phyloP scores from a whole-genome alignment of 30 jellyfish, hydroid and myxozoan genomes.

The Pseudorhiza aurosa region DNA sequence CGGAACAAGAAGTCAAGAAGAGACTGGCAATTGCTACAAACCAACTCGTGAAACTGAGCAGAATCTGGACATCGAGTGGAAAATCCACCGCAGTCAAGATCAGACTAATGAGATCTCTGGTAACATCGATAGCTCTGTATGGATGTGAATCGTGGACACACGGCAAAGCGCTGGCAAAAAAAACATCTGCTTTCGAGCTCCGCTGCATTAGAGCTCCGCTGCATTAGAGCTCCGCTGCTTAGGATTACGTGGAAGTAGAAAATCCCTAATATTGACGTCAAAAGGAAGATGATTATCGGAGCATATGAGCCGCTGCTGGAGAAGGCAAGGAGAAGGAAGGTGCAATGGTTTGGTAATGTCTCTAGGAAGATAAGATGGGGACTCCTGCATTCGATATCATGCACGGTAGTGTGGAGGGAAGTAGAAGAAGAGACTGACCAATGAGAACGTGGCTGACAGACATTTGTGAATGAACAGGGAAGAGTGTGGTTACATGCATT shows the following conservation, averaged over 20 bases:
- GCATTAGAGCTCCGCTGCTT: constrained; percentile 34
- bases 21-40: constrained; percentile 48
- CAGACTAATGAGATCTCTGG: too few species aligned
- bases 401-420: too few species aligned
- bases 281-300: constrained; percentile 4
- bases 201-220: constrained; percentile 44
- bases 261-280: constrained; percentile 14
- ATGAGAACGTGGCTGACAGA: too few species aligned
- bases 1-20: constrained; percentile 1
- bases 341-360: too few species aligned
- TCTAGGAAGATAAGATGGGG: too few species aligned
- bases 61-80: constrained; percentile 41
- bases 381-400: too few species aligned
- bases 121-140: constrained; percentile 29
- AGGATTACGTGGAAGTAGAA: constrained; percentile 34
- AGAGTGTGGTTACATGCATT: too few species aligned
- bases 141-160: too few species aligned
- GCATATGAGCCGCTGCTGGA: constrained; percentile 15
- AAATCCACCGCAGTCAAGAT: constrained; percentile 32
- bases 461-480: too few species aligned
- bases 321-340: constrained; percentile 61
- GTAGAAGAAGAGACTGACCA: too few species aligned
- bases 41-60: constrained; percentile 36
- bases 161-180: constrained; percentile 12
- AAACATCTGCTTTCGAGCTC: constrained; percentile 3